phyloP scores from a whole-genome alignment of 2,888 invertebrate species.

The Tetropium fuscum region DNA sequence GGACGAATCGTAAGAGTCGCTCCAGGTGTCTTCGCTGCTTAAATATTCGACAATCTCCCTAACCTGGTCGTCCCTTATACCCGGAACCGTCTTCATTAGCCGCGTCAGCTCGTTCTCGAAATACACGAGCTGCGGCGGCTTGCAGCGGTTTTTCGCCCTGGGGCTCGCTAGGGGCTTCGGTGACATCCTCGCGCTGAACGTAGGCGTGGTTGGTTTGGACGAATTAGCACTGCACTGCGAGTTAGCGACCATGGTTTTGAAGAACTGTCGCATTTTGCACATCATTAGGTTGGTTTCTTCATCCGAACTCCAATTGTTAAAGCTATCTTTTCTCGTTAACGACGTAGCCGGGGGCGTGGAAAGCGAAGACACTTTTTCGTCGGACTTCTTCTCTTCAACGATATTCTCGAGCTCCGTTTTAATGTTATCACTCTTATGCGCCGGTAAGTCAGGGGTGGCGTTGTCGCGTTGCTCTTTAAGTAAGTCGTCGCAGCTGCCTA shows the following conservation, averaged over 20 bases:
- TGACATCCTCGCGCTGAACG: conserved; percentile 53
- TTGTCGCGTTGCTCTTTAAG: conserved; percentile 74
- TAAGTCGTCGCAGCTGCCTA: conserved; percentile 89
- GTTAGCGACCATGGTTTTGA: conserved; percentile 88
- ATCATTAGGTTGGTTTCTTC: conserved; percentile 96
- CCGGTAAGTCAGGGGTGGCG: conserved; percentile 54
- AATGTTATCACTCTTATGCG: conserved; percentile 55
- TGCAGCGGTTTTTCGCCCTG: conserved; percentile 73
- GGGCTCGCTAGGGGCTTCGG: conserved; percentile 70
- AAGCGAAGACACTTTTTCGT: conserved; percentile 57
- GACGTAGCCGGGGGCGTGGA: conserved; percentile 70
- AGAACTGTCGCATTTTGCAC: conserved; percentile 94
- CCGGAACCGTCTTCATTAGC: conserved; percentile 93
- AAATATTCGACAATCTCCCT: conserved; percentile 92
- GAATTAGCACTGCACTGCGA: conserved; percentile 64
- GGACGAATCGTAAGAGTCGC: conserved; percentile 92
- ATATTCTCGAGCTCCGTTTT: conserved; percentile 71
- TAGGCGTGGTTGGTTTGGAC: conserved; percentile 69
- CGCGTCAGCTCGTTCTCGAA: conserved; percentile 91
- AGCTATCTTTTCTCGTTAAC: conserved; percentile 86
- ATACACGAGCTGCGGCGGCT: conserved; percentile 88
- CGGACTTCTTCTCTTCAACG: conserved; percentile 71
- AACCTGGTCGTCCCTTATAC: conserved; percentile 90
- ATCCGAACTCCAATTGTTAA: conserved; percentile 94
- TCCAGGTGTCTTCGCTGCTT: conserved; percentile 94